These are phyloP conservation scores for Syrmaticus mikado DNA, from an alignment of 2,113 vertebrate species.

Conservation along the genomic window DNA sequence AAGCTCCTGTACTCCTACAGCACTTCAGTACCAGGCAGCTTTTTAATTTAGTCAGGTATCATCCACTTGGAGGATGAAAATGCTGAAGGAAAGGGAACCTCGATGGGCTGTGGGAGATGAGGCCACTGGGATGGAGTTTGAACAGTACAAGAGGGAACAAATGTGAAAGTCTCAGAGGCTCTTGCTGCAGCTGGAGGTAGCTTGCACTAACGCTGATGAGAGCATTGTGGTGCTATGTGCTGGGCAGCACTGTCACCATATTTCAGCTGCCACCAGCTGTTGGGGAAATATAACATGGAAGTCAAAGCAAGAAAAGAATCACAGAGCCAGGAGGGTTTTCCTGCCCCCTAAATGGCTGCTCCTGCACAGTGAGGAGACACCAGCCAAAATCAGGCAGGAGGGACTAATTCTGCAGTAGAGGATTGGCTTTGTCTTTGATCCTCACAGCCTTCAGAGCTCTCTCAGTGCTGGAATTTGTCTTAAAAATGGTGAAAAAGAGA, in stretches of 20 bases:
- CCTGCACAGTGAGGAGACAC: neutral
- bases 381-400: neutral
- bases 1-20: neutral
- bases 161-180: neutral
- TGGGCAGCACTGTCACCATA: neutral
- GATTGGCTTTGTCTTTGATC: neutral
- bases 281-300: neutral
- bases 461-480: neutral
- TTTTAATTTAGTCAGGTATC: neutral
- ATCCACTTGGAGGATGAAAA: neutral
- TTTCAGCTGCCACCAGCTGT: neutral
- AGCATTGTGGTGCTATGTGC: neutral
- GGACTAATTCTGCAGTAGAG: neutral
- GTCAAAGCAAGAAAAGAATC: neutral
- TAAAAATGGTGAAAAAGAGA: neutral
- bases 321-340: neutral
- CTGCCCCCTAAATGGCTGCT: neutral
- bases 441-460: neutral
- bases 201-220: neutral
- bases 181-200: accelerated
- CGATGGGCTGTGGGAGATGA: neutral
- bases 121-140: neutral
- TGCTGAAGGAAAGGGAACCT: neutral
- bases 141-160: neutral
- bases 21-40: neutral